Conservation (phyloP, 2,888 invertebrate species). For the Cryptops parisi region DNA sequence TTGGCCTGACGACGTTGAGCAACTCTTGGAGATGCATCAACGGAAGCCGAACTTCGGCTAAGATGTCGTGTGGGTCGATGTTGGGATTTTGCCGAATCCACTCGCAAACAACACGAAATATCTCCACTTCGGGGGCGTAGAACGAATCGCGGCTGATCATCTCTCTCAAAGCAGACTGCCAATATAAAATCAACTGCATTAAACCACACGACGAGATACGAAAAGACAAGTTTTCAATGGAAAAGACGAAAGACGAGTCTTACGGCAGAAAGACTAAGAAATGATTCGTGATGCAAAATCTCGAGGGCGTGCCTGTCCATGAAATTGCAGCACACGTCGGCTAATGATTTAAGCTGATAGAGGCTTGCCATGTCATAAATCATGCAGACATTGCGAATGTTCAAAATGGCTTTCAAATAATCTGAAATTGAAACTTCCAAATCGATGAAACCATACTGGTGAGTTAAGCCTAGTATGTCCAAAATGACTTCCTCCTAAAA, state of each 20-base stretch:
- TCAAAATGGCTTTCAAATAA: constrained; percentile 75
- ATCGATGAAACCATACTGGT: constrained; percentile 89
- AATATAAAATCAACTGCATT: constrained; percentile 21
- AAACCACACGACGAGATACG: constrained; percentile 4
- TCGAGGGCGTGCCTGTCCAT: constrained; percentile 79
- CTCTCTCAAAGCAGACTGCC: constrained; percentile 59
- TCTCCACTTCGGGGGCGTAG: constrained; percentile 88
- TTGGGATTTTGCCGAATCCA: constrained; percentile 73
- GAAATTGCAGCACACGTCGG: constrained; percentile 69
- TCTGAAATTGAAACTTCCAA: constrained; percentile 84
- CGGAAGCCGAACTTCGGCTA: constrained; percentile 51
- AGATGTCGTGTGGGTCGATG: constrained; percentile 33
- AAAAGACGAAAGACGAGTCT: constrained; percentile 21
- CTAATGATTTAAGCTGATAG: constrained; percentile 44
- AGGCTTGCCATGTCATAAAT: constrained; percentile 82
- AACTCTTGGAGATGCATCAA: constrained; percentile 78
- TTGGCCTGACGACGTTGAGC: constrained; percentile 73
- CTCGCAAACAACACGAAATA: constrained; percentile 72
- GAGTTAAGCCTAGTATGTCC: constrained; percentile 66
- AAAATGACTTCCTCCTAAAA: constrained; percentile 36
- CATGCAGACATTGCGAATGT: constrained; percentile 79
- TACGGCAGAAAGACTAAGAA: constrained; percentile 68
- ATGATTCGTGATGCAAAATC: constrained; percentile 68
- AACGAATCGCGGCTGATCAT: constrained; percentile 84
- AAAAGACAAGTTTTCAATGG: background rate